phyloP scores from a whole-genome alignment of 1,140 invertebrate genomes.

The Macrobrachium nipponense region DNA sequence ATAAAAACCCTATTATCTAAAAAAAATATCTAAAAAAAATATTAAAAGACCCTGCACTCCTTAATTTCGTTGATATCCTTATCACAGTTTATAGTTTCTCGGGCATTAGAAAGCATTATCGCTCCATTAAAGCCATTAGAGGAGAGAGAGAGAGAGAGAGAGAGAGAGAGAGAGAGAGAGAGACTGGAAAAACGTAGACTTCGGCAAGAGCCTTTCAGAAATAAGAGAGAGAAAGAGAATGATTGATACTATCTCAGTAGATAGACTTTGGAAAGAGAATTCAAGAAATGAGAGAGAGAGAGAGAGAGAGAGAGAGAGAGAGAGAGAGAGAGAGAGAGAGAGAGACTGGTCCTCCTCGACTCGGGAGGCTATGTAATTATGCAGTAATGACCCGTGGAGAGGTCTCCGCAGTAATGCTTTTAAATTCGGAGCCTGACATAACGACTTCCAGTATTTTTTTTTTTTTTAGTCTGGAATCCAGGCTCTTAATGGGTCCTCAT shows the following conservation, averaged over 20 bases:
- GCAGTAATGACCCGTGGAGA: background rate
- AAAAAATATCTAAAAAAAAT: too few species aligned
- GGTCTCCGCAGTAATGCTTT: background rate
- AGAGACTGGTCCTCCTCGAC: background rate
- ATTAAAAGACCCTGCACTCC: too few species aligned
- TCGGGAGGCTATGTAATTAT: background rate
- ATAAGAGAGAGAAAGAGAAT: too few species aligned
- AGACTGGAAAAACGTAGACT: background rate
- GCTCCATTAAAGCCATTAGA: background rate
- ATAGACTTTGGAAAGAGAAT: background rate
- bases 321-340: conserved; percentile 25
- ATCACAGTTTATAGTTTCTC: too few species aligned
- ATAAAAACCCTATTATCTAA: too few species aligned
- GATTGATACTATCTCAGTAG: background rate
- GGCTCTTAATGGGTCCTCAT: too few species aligned
- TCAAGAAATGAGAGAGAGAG: background rate
- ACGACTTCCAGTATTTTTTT: too few species aligned
- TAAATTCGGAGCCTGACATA: background rate
- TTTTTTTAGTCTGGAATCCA: too few species aligned
- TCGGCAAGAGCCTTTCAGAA: background rate
- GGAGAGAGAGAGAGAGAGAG: conserved; percentile 17
- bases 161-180: conserved; percentile 20
- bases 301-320: conserved; percentile 11
- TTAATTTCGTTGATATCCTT: too few species aligned
- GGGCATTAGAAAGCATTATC: too few species aligned